These are phyloP conservation scores for Otolemur garnettii DNA, from an alignment of 2,113 vertebrate species.

Conservation along the genomic window DNA sequence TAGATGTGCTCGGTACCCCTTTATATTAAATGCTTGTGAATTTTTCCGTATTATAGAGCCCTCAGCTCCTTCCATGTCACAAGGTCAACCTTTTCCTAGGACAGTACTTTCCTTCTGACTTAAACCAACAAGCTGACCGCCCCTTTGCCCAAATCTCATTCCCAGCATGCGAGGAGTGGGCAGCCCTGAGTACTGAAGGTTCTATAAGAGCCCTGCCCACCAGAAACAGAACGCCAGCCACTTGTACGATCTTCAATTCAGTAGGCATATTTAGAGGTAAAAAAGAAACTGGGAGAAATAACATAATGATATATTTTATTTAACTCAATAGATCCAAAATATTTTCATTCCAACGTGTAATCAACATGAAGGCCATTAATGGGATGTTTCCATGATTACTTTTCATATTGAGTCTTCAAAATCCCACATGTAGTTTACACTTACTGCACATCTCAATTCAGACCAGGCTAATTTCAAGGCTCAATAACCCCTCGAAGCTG, in stretches of 20 bases:
- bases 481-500: accelerated
- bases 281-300: not conserved
- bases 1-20: not conserved
- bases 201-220: not conserved
- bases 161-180: accelerated
- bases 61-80: not conserved
- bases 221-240: not conserved
- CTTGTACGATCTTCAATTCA: accelerated
- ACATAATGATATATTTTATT: not conserved
- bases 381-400: no score
- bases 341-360: not conserved
- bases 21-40: not conserved
- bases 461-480: not conserved
- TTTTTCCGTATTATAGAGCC: not conserved
- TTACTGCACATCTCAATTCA: accelerated
- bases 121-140: not conserved
- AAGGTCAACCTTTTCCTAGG: not conserved
- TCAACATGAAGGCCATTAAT: not conserved
- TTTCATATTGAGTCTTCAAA: not conserved
- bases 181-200: not conserved
- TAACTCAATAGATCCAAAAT: not conserved
- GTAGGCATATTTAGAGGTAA: not conserved
- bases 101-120: not conserved
- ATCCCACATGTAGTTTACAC: not conserved
- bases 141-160: not conserved